A percentile compares a stretch with the other conserved stretches of the same genome.
phyloP scores from a whole-genome alignment of 1,140 invertebrate species.

The Mercenaria mercenaria region DNA sequence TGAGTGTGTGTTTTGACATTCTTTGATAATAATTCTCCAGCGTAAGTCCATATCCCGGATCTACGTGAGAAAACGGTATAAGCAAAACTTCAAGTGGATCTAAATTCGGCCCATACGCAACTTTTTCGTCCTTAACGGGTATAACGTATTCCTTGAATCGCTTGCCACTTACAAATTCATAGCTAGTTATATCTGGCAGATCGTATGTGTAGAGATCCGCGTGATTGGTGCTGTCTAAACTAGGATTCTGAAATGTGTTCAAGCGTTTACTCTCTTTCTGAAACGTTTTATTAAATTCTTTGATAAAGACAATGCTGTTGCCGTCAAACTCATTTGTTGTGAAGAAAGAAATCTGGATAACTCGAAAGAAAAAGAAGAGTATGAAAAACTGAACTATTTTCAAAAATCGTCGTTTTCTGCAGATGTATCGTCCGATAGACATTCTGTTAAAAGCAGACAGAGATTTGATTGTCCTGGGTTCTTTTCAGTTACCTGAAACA shows the following conservation, averaged over 20 bases:
- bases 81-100: slow-evolving; percentile 86
- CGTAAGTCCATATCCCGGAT: slow-evolving; percentile 90
- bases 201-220: slow-evolving; percentile 44
- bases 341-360: not conserved
- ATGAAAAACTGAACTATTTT: not conserved
- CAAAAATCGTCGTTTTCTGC: not conserved
- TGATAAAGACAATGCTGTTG: not conserved
- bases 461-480: not conserved
- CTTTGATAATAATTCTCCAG: slow-evolving; percentile 91
- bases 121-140: slow-evolving; percentile 30
- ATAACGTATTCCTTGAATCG: slow-evolving; percentile 48
- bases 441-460: not conserved
- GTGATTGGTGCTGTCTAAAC: not conserved
- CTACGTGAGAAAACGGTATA: slow-evolving; percentile 98
- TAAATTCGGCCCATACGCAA: slow-evolving; percentile 39
- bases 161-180: not conserved
- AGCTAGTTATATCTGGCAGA: slow-evolving; percentile 41
- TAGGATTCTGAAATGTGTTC: not conserved
- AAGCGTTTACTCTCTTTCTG: not conserved
- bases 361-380: not conserved
- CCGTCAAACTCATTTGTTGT: not conserved
- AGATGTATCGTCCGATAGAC: not conserved
- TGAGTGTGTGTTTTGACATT: slow-evolving; percentile 90
- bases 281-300: not conserved
- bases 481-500: not conserved